Evolutionary conservation across 2,888 invertebrate species (phyloP).

Genomic region (Ophion ventricosus): DNA sequence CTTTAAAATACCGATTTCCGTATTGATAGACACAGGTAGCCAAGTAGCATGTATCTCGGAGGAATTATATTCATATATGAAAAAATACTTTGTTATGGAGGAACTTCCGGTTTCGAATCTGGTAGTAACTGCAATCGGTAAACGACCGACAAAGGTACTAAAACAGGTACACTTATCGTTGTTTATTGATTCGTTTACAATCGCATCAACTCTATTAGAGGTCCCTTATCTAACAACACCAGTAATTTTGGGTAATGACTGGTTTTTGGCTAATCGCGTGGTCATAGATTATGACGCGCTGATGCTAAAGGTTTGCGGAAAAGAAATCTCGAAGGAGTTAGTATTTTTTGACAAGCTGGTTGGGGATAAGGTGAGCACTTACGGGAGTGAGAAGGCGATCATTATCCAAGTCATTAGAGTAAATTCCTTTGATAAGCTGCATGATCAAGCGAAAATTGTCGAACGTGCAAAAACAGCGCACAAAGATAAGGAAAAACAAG

Average conservation of each 20-base stretch:
- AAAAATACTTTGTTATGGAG: background rate
- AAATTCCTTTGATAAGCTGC: no score
- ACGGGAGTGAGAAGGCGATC: background rate
- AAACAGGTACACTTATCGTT: conserved; percentile 1
- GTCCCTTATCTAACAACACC: background rate
- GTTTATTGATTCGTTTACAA: background rate
- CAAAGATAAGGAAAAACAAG: no score
- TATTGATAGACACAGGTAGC: conserved; percentile 7
- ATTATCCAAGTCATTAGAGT: no score
- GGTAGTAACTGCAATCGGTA: conserved; percentile 54
- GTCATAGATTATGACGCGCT: no score
- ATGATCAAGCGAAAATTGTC: no score
- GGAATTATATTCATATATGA: conserved; percentile 19
- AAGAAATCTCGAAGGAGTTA: no score
- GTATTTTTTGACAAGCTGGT: no score
- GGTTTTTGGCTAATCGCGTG: background rate
- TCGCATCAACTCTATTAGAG: conserved; percentile 25
- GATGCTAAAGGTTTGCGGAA: no score
- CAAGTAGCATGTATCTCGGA: conserved; percentile 15
- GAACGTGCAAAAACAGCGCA: no score
- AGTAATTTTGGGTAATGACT: background rate
- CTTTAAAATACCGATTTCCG: background rate
- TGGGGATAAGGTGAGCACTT: background rate
- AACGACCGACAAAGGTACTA: conserved; percentile 31
- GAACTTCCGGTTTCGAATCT: conserved; percentile 54